Base-by-base conservation (phyloP, 2,888 invertebrate species). In the Teleiodes luculella region DNA sequence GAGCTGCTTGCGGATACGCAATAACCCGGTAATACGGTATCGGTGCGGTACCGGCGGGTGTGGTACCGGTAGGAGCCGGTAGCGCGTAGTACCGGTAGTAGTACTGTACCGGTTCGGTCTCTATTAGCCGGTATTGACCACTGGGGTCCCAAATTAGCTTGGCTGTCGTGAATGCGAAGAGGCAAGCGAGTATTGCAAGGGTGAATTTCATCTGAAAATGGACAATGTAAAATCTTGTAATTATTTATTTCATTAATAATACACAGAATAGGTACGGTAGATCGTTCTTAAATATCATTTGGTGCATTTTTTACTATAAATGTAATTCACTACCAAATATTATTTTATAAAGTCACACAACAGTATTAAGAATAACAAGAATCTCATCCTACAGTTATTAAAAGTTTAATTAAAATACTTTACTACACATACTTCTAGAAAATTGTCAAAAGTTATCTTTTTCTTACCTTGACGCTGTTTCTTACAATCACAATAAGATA, bases 51-150 rank as follows among this genome's bases (percentile, higher is more conserved):
- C 33, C 31, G 10, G 33, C 47, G 0, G 31, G 31, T 8, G 11
- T 11, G 7, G 10, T n/a, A 1, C 43, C 43, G 11, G 10, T 43
- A 2, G 8, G 46, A 8, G 11, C 1, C 0, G 20, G 2, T 16
- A 39, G 55, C 18, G 30, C 13, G 18, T 31, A 13, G 14, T 47
- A 47, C 48, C 48, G 48, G 39, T 49, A 58, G 55, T 36, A 58
- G 30, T 53, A 45, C 43, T 36, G 41, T n/a, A 54, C 46, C 11
- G 58, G 58, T 1, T 55, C 52, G 24, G 57, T 60, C 31, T 62
- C 59, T 4, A 64, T 53, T 1, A 64, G 39, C 7, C 60, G 56
- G 56, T 64, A 62, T n/a, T 61, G 56, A 6, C 65, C 65, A 7
- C 53, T 52, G 4, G 54, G 53, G 31, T 58, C 57, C 65, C 65